A percentile compares a stretch with the other conserved stretches of the same genome.
Evolutionary conservation across 2,113 vertebrate genomes (phyloP).

Genomic region (Echinops telfairi): DNA sequence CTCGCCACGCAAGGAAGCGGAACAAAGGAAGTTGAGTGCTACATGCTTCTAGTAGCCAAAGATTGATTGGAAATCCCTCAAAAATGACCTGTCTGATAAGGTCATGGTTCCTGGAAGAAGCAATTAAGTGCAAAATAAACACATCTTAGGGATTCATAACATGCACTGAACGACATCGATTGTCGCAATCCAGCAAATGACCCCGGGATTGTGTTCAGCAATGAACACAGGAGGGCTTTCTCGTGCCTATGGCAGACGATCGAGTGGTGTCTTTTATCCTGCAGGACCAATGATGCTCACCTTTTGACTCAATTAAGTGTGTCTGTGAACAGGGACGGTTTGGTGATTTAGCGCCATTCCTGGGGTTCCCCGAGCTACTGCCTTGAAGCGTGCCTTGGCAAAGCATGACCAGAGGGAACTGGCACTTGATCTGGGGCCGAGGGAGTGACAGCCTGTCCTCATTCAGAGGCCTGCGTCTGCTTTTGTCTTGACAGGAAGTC

Average conservation of each 20-base stretch:
- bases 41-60: constrained; percentile 66
- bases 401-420: neutral
- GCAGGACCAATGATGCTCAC: constrained; percentile 85
- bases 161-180: constrained; percentile 86
- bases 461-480: constrained; percentile 75
- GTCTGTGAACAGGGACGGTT: constrained; percentile 84
- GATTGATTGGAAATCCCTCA: constrained; percentile 82
- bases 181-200: constrained; percentile 88
- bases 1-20: constrained; percentile 64
- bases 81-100: constrained; percentile 85
- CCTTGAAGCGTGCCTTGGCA: constrained; percentile 68
- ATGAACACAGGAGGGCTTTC: constrained; percentile 86
- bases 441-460: constrained; percentile 68
- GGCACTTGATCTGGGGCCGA: neutral
- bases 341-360: constrained; percentile 83
- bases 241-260: constrained; percentile 81
- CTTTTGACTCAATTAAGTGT: constrained; percentile 88
- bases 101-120: constrained; percentile 86
- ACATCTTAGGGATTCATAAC: constrained; percentile 87
- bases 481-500: constrained; percentile 92
- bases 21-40: constrained; percentile 75
- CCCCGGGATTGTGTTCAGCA: constrained; percentile 86
- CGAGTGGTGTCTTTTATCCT: constrained; percentile 87
- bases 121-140: constrained; percentile 90
- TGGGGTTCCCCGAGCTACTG: constrained; percentile 68